Base-by-base conservation (phyloP, 2,113 vertebrate genomes). In the Electrona antarctica region DNA sequence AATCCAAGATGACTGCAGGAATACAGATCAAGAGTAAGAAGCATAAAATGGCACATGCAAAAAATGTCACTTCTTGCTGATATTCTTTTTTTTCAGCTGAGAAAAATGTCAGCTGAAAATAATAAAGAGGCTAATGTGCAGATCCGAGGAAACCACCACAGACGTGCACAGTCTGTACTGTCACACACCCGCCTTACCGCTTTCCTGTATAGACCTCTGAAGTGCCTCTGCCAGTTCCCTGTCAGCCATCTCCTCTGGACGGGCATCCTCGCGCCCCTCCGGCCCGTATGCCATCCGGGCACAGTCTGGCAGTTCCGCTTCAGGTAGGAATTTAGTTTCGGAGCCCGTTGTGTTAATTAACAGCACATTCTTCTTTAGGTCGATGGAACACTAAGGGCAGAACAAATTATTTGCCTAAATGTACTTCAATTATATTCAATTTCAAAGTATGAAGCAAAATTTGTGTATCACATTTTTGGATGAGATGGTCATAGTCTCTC, bases 321-420 rank as follows among this genome's bases (percentile, higher is more conserved):
- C 98, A 0, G 96, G 95, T 69, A 99, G 92, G 84, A 99, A 99
- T 12, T 91, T 91, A 0, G 98, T 99, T 88, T 98, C 96, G 0
- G 97, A 95, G 73, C 96, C 97, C 0, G 98, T 98, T 0, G 98
- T 98, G 89, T 97, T 95, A 0, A 99, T 98, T 69, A 99, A 93
- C 0, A 99, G 94, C 0, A 97, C 91, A 0, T 93, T 98, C 90
- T 96, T 99, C 94, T 98, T 98, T 88, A 99, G 93, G 90, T 99
- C 97, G 8, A 99, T 99, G 0, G 97, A 95, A 82, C 98, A 99
- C 98, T 99, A 4, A 41, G 33, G 33, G 33, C 3, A 41, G 33
- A 6, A 41, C 3, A 2, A 41, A 41, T 41, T 3, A 41, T 41
- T 41, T 41, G 5, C 33, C 21, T 21, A 21, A 21, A 21, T 41